Evolutionary conservation across 2,113 vertebrate genomes (phyloP).

Genomic region (Heptranchias perlo): DNA sequence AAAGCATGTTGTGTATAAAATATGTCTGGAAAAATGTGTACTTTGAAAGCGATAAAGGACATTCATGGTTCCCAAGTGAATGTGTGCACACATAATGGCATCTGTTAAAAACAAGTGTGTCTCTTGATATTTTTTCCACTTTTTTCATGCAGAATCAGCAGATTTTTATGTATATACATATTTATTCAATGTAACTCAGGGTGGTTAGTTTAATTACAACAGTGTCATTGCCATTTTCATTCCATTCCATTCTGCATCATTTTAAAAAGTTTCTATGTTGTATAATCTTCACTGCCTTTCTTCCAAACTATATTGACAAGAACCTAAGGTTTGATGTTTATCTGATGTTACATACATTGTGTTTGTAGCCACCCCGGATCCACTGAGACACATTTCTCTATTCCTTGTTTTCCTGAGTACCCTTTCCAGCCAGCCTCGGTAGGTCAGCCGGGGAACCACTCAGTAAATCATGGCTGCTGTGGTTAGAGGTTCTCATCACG

Average conservation of each 20-base stretch:
- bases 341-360: background rate
- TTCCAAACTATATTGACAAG: background rate
- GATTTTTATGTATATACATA: background rate
- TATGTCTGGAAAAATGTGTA: background rate
- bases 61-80: background rate
- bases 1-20: background rate
- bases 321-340: background rate
- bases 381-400: background rate
- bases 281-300: background rate
- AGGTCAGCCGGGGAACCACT: conserved; percentile 44
- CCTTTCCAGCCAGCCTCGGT: conserved; percentile 38
- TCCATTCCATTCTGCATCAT: background rate
- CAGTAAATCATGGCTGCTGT: conserved; percentile 45
- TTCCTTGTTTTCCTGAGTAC: conserved; percentile 8
- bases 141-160: background rate
- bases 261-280: background rate
- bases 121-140: background rate
- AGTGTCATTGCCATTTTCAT: background rate
- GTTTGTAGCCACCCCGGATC: background rate
- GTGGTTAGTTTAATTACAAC: background rate
- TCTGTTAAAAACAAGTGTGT: background rate
- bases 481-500: conserved; percentile 39
- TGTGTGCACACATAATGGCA: background rate
- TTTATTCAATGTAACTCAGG: background rate
- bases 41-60: background rate